Conservation (phyloP, 2,113 vertebrate species). For the Laticauda laticaudata region DNA sequence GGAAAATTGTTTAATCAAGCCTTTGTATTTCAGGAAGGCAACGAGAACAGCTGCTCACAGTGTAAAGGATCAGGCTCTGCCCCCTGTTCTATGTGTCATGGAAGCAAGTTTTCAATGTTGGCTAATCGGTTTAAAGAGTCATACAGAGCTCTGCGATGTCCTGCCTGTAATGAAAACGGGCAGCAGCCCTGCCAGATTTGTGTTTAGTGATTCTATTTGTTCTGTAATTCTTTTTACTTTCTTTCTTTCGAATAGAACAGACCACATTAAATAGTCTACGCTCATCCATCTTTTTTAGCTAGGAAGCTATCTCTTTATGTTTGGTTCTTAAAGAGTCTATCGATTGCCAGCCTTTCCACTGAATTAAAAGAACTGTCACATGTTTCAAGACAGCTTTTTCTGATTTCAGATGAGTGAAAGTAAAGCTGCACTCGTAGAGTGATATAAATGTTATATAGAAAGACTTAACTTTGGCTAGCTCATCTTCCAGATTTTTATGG, state of each 20-base stretch:
- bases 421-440: neutral
- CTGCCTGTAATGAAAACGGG: conserved; percentile 88
- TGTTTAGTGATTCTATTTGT: conserved; percentile 42
- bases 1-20: neutral
- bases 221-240: neutral
- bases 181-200: conserved; percentile 86
- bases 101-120: conserved; percentile 97
- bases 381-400: neutral
- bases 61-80: conserved; percentile 87
- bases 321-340: neutral
- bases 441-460: neutral
- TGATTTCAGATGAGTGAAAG: neutral
- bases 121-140: conserved; percentile 95
- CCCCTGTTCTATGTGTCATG: conserved; percentile 93
- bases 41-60: conserved; percentile 70
- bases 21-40: conserved; percentile 65
- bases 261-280: neutral
- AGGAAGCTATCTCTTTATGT: accelerated
- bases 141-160: conserved; percentile 87
- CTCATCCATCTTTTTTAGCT: neutral
- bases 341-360: neutral
- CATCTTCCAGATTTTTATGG: neutral
- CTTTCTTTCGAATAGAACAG: neutral
- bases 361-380: neutral
- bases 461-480: neutral